These are phyloP conservation scores for Rattus norvegicus DNA, from an alignment of 2,113 vertebrate species.

Conservation along the genomic window GRCr8 NC_086020.1:185805001-185805500, in stretches of 20 bases:
- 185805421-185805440: background rate
- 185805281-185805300: background rate
- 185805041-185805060: background rate
- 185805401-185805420: background rate
- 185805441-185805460: accelerated
- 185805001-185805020: background rate
- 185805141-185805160: background rate
- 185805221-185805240: background rate
- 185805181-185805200: background rate
- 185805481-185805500: background rate
- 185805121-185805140: background rate
- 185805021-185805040: no score
- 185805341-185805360: background rate
- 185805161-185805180: background rate
- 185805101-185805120: background rate
- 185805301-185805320: background rate
- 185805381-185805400: background rate
- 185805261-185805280: background rate
- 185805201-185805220: background rate
- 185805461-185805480: accelerated
- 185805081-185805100: background rate
- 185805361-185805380: background rate
- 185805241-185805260: background rate
- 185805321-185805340: background rate
- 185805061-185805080: background rate